phyloP scores from a whole-genome alignment of 2,888 invertebrate species.

The Drosophila fulvimacula region DNA sequence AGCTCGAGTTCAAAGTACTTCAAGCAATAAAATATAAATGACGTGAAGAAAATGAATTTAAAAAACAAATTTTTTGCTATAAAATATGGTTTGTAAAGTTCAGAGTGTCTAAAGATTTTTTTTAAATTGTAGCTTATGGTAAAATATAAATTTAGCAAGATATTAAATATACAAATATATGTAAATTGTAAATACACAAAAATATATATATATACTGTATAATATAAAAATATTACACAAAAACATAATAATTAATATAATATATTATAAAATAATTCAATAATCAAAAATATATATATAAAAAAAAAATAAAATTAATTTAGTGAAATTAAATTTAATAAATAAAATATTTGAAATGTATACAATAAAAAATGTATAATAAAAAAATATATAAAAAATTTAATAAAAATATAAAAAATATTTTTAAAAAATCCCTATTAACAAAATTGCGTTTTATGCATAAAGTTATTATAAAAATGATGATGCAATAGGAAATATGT shows the following conservation, averaged over 20 bases:
- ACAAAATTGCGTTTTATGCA: not conserved
- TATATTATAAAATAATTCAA: too few relatives aligned
- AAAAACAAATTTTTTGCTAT: not conserved
- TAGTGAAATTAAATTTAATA: too few relatives aligned
- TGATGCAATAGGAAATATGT: conserved; percentile 6
- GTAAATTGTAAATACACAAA: not conserved
- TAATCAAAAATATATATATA: not conserved
- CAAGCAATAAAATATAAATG: not conserved
- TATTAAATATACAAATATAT: too few relatives aligned
- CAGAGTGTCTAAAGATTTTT: not conserved
- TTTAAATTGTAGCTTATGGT: too few relatives aligned
- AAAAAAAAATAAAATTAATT: not conserved
- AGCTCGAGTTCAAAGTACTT: not conserved
- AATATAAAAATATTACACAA: not conserved
- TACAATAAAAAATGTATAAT: too few relatives aligned
- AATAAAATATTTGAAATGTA: not conserved
- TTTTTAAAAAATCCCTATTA: not conserved
- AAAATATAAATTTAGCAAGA: not conserved
- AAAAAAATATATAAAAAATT: not conserved
- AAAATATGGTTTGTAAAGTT: not conserved
- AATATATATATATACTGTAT: not conserved
- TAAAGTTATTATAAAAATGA: not conserved
- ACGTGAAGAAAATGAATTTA: too few relatives aligned
- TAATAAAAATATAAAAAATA: not conserved
- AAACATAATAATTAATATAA: not conserved